Evolutionary conservation across 2,888 invertebrate species (phyloP).

Genomic region (Leptinotarsa tumamoca): DNA sequence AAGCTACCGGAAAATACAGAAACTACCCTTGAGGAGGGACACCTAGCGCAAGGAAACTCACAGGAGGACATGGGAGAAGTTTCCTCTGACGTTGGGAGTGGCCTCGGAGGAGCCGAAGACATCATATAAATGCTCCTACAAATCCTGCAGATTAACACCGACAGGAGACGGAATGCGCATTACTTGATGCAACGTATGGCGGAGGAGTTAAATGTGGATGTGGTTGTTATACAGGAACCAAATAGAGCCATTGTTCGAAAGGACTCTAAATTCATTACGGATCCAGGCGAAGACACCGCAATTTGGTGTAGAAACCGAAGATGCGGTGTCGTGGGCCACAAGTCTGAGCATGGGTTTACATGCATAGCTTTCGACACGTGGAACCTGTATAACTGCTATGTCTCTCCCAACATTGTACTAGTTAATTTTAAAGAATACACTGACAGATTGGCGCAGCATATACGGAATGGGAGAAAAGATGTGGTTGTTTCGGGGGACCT

Average conservation of each 20-base stretch:
- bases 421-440: neutral
- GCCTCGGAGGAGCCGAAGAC: neutral
- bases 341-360: neutral
- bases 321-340: neutral
- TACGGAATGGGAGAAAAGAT: neutral
- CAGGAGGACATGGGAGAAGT: neutral
- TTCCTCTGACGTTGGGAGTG: neutral
- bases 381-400: neutral
- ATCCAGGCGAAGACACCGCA: neutral
- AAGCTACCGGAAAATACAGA: no score
- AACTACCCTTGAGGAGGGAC: no score
- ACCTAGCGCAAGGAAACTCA: no score
- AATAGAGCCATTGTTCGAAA: neutral
- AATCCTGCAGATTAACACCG: constrained; percentile 15
- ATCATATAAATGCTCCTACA: neutral
- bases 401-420: neutral
- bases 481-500: neutral
- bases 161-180: constrained; percentile 9
- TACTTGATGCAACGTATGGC: neutral
- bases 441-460: neutral
- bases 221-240: constrained; percentile 3
- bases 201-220: neutral
- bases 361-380: neutral
- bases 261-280: neutral
- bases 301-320: neutral